A percentile compares a stretch with the other conserved stretches of the same genome.
Evolutionary conservation across 2,888 invertebrate species (phyloP).

Genomic region (Rapana venosa): DNA sequence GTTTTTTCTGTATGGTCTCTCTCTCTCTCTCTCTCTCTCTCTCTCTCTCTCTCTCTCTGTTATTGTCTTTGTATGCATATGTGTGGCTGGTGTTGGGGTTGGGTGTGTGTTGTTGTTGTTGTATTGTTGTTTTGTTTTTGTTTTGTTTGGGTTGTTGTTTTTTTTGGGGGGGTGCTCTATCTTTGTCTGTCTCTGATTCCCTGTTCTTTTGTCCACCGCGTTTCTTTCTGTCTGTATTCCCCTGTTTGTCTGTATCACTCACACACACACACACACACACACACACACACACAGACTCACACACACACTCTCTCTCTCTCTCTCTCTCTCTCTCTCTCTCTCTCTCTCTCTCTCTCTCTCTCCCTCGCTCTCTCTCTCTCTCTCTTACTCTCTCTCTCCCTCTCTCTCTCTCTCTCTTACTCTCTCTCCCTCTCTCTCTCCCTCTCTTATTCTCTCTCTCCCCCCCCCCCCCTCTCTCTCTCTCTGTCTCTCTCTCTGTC

Average conservation of each 20-base stretch:
- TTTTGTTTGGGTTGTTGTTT: too few relatives aligned
- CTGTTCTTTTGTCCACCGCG: too few relatives aligned
- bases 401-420: not conserved
- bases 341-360: slow-evolving; percentile 26
- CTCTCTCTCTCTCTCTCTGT: not conserved
- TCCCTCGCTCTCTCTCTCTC: not conserved
- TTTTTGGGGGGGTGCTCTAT: too few relatives aligned
- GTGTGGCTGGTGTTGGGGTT: too few relatives aligned
- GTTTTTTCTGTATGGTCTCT: not conserved
- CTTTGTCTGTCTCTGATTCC: too few relatives aligned
- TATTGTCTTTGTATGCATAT: not conserved
- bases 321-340: not conserved
- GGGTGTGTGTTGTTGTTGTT: too few relatives aligned
- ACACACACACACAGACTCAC: too few relatives aligned
- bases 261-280: too few relatives aligned
- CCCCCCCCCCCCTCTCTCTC: not conserved
- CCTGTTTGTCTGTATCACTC: too few relatives aligned
- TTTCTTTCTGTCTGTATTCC: too few relatives aligned
- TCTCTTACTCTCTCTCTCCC: not conserved
- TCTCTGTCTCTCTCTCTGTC: not conserved
- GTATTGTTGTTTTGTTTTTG: too few relatives aligned
- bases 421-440: not conserved
- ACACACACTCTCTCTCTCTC: not conserved
- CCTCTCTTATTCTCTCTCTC: not conserved
- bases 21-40: not conserved